Evolutionary conservation across 2,888 invertebrate genomes (phyloP).

Genomic region (Drosophila kokeensis): DNA sequence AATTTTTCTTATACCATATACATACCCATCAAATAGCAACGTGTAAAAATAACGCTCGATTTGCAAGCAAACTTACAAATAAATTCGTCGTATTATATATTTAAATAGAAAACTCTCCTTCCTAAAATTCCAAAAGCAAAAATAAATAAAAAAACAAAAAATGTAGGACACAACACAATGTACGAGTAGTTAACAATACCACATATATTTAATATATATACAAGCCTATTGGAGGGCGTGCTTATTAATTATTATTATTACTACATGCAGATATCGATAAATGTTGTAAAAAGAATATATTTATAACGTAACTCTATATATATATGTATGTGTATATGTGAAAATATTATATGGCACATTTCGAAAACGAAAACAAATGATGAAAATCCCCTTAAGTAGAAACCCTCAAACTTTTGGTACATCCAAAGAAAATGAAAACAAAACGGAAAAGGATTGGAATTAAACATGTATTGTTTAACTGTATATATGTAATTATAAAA

Average conservation of each 20-base stretch:
- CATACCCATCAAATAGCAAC: conserved; percentile 1
- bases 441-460: conserved; percentile 14
- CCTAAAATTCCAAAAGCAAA: conserved; percentile 6
- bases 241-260: conserved; percentile 30
- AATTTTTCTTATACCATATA: conserved; percentile 33
- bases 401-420: conserved; percentile 25
- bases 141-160: neutral
- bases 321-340: conserved; percentile 33
- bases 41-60: conserved; percentile 22
- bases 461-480: conserved; percentile 59
- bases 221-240: conserved; percentile 15
- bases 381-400: conserved; percentile 37
- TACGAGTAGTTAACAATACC: conserved; percentile 52
- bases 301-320: conserved; percentile 33
- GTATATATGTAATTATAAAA: conserved; percentile 72
- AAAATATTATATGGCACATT: conserved; percentile 41
- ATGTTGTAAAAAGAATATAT: conserved; percentile 69
- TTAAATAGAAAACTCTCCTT: conserved; percentile 1
- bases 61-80: neutral
- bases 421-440: neutral
- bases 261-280: conserved; percentile 45
- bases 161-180: conserved; percentile 46
- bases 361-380: conserved; percentile 13
- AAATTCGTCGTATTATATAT: conserved; percentile 1
- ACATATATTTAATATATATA: conserved; percentile 30